phyloP scores from a whole-genome alignment of 92 coral and sea anemone species.

The Scolanthus callimorphus region DNA sequence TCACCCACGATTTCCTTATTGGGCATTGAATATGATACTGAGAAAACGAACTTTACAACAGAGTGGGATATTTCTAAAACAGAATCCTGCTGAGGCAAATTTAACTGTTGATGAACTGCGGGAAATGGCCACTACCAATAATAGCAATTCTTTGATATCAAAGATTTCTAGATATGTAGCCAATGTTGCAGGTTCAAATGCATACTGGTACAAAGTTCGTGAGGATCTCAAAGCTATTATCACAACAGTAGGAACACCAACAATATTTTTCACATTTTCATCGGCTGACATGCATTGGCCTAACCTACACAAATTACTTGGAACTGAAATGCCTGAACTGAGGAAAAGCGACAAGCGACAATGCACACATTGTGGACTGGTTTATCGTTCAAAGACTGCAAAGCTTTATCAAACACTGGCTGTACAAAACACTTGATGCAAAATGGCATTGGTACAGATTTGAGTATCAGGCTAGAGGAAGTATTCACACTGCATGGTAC shows the following conservation, averaged over 20 bases:
- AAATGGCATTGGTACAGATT: no score
- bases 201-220: slow-evolving; percentile 50
- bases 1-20: slow-evolving; percentile 49
- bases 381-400: slow-evolving; percentile 64
- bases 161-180: slow-evolving; percentile 53
- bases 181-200: no score
- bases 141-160: slow-evolving; percentile 39
- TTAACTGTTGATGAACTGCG: slow-evolving; percentile 55
- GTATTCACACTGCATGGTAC: slow-evolving; percentile 2
- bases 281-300: slow-evolving; percentile 61
- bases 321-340: slow-evolving; percentile 11
- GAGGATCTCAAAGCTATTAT: slow-evolving; percentile 49
- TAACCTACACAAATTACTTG: slow-evolving; percentile 37
- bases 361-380: no score
- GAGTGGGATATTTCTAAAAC: no score
- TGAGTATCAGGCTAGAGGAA: slow-evolving; percentile 37
- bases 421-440: slow-evolving; percentile 65
- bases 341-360: slow-evolving; percentile 52
- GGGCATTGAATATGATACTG: slow-evolving; percentile 56
- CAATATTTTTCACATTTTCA: slow-evolving; percentile 46
- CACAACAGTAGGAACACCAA: slow-evolving; percentile 46
- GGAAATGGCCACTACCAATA: slow-evolving; percentile 47
- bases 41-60: slow-evolving; percentile 52
- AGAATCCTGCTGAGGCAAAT: slow-evolving; percentile 54
- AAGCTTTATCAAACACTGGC: slow-evolving; percentile 70